Evolutionary conservation across 64 coral and sea anemone species (phyloP).

Genomic region (Montipora efflorescens): DNA sequence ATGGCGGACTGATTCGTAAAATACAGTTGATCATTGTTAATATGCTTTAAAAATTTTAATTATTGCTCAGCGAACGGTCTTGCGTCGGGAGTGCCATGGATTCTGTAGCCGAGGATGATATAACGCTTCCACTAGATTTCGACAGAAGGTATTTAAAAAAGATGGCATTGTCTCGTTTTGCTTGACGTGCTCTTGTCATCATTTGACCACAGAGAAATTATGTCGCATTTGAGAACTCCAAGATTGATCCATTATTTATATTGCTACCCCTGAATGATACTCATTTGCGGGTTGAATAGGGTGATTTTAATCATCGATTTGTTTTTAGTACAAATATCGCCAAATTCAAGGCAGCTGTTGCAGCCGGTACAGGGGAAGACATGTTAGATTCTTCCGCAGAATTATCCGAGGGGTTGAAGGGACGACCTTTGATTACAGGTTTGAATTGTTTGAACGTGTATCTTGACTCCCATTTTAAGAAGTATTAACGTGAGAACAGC

Average conservation of each 20-base stretch:
- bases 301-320: slow-evolving; percentile 23
- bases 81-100: slow-evolving; percentile 57
- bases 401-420: slow-evolving; percentile 57
- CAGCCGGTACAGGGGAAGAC: slow-evolving; percentile 71
- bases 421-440: slow-evolving; percentile 35
- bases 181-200: slow-evolving; percentile 60
- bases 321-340: slow-evolving; percentile 78
- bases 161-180: neutral
- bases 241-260: slow-evolving; percentile 14
- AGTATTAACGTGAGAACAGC: neutral
- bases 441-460: neutral
- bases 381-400: slow-evolving; percentile 74
- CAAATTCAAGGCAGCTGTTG: slow-evolving; percentile 83
- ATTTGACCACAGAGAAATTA: neutral
- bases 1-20: slow-evolving; percentile 43
- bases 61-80: neutral
- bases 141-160: slow-evolving; percentile 78
- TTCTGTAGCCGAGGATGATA: slow-evolving; percentile 81
- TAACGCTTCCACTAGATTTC: slow-evolving; percentile 87
- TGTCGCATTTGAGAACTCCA: neutral
- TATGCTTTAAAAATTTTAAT: neutral
- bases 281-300: slow-evolving; percentile 19
- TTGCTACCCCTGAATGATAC: neutral
- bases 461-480: neutral
- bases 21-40: slow-evolving; percentile 43